phyloP scores from a whole-genome alignment of 2,113 vertebrate species.

The Campylomormyrus tamandua region DNA sequence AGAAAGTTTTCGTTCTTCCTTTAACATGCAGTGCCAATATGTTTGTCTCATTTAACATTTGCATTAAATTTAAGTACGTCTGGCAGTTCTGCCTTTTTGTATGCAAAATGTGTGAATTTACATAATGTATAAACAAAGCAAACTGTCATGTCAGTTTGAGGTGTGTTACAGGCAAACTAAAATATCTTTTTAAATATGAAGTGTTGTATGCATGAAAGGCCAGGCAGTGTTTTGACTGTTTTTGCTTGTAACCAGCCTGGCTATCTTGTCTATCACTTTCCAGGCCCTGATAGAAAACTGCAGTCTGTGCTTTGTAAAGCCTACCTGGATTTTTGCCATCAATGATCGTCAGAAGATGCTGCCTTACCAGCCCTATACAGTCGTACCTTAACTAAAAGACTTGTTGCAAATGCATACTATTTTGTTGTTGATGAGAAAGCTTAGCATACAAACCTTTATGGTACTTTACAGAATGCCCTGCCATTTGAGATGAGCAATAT shows the following conservation, averaged over 20 bases:
- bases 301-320: conserved; percentile 76
- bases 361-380: conserved; percentile 77
- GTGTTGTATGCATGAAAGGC: not conserved
- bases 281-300: conserved; percentile 80
- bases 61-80: not conserved
- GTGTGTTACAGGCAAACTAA: not conserved
- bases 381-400: conserved; percentile 56
- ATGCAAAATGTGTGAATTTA: not conserved
- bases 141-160: not conserved
- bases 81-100: not conserved
- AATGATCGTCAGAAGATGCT: conserved; percentile 73
- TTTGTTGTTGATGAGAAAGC: not conserved
- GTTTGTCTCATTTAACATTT: no score
- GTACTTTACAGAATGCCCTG: not conserved
- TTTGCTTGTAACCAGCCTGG: not conserved
- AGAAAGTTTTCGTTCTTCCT: no score
- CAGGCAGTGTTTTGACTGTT: not conserved
- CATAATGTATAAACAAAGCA: not conserved
- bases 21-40: no score
- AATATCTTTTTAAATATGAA: not conserved
- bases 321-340: conserved; percentile 78
- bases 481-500: not conserved
- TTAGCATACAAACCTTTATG: not conserved
- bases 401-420: not conserved
- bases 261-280: conserved; percentile 4